Percentiles rank a stretch among this genome's conserved stretches.
phyloP scores from a whole-genome alignment of 1,140 invertebrate genomes.

The Habropoda laboriosa region DNA sequence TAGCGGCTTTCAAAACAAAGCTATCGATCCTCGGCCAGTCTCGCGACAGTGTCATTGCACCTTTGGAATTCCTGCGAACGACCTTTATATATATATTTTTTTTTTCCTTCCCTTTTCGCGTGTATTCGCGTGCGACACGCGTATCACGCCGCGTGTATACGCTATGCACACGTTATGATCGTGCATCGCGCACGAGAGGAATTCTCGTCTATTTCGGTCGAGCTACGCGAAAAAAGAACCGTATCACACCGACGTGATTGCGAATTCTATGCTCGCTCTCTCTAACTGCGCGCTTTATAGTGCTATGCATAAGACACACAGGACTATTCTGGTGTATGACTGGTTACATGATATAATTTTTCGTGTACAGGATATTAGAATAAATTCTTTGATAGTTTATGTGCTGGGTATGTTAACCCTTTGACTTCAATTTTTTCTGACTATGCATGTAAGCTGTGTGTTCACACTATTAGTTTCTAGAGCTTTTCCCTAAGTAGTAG shows the following conservation, averaged over 20 bases:
- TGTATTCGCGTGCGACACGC: conserved; percentile 56
- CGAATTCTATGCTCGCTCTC: neutral
- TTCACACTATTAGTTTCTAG: too few relatives aligned
- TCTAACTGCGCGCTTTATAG: neutral
- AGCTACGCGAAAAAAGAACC: conserved; percentile 13
- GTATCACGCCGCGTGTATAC: conserved; percentile 38
- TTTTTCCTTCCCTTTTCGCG: conserved; percentile 38
- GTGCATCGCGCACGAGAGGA: conserved; percentile 39
- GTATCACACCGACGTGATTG: neutral
- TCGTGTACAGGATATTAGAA: too few relatives aligned
- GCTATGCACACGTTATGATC: conserved; percentile 45
- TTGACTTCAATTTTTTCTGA: too few relatives aligned
- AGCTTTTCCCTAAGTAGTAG: too few relatives aligned
- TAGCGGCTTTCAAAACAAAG: conserved; percentile 33
- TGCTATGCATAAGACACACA: neutral
- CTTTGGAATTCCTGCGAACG: conserved; percentile 58
- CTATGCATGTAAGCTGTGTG: too few relatives aligned
- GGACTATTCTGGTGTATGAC: too few relatives aligned
- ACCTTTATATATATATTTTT: conserved; percentile 61
- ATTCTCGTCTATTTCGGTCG: conserved; percentile 23
- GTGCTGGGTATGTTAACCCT: too few relatives aligned
- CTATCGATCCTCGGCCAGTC: conserved; percentile 48
- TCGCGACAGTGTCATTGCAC: conserved; percentile 56
- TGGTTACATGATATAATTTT: too few relatives aligned
- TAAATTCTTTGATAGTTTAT: too few relatives aligned